phyloP scores from a whole-genome alignment of 2,888 invertebrate species.

The Eupithecia insigniata region DNA sequence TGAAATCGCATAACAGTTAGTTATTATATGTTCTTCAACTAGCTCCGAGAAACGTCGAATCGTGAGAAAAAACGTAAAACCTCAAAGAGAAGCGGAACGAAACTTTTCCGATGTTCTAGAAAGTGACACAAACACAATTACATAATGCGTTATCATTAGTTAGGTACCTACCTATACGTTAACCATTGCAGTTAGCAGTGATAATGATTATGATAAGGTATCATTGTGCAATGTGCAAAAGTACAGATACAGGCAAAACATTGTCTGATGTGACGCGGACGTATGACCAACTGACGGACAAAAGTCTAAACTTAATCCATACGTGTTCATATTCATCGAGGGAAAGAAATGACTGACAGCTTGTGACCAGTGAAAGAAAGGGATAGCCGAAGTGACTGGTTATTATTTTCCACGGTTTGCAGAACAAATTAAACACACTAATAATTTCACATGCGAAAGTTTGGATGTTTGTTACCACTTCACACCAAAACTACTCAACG shows the following conservation, averaged over 20 bases:
- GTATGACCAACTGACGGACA: not conserved
- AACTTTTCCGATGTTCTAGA: conserved; percentile 10
- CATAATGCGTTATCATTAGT: not conserved
- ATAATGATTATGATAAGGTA: not conserved
- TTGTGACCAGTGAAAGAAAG: not conserved
- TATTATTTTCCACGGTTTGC: not conserved
- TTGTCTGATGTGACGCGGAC: not conserved
- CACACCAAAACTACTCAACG: no score
- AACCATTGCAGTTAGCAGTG: not conserved
- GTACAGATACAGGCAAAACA: not conserved
- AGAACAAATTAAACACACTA: no score
- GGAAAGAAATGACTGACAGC: not conserved
- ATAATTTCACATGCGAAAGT: no score
- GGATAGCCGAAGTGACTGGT: not conserved
- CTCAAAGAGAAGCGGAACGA: not conserved
- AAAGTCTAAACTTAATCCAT: not conserved
- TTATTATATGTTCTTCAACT: not conserved
- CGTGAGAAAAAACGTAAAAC: conserved; percentile 9
- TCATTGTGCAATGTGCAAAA: not conserved
- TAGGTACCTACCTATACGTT: not conserved
- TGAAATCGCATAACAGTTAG: not conserved
- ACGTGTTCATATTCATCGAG: not conserved
- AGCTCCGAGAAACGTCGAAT: conserved; percentile 1
- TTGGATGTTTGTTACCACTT: no score
- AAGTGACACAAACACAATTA: conserved; percentile 9